Conservation (phyloP, 2,888 invertebrate species). For the Epicampocera succincta region DNA sequence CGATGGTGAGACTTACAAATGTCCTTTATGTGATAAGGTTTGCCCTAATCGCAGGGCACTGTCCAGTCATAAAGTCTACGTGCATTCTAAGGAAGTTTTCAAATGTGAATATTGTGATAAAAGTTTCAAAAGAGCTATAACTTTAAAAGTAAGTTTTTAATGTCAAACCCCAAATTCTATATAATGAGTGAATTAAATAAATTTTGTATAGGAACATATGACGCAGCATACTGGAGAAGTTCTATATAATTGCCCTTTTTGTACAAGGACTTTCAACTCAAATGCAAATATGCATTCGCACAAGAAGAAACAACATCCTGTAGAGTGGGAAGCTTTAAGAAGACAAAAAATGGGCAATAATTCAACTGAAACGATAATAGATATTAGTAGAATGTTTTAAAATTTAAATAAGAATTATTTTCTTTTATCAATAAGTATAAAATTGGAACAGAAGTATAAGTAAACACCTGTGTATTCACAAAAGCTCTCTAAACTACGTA, state of each 20-base stretch:
- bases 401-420: too few species aligned
- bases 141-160: conserved; percentile 74
- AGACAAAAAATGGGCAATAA: conserved; percentile 72
- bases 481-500: too few species aligned
- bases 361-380: conserved; percentile 35
- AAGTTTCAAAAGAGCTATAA: conserved; percentile 80
- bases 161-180: background rate
- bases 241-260: conserved; percentile 80
- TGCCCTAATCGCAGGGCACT: conserved; percentile 79
- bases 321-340: conserved; percentile 73
- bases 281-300: conserved; percentile 81
- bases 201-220: conserved; percentile 78
- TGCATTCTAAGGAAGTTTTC: conserved; percentile 78
- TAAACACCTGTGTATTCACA: too few species aligned
- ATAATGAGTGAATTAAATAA: background rate
- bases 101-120: conserved; percentile 80
- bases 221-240: conserved; percentile 80
- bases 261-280: conserved; percentile 81
- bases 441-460: too few species aligned
- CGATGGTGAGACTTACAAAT: conserved; percentile 70
- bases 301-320: conserved; percentile 80
- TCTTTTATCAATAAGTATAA: too few species aligned
- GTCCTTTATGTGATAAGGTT: conserved; percentile 78
- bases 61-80: conserved; percentile 79
- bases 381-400: conserved; percentile 12